These are phyloP conservation scores for Corella eumyota DNA, from an alignment of 23 tunicate species.

Conservation along the genomic window DNA sequence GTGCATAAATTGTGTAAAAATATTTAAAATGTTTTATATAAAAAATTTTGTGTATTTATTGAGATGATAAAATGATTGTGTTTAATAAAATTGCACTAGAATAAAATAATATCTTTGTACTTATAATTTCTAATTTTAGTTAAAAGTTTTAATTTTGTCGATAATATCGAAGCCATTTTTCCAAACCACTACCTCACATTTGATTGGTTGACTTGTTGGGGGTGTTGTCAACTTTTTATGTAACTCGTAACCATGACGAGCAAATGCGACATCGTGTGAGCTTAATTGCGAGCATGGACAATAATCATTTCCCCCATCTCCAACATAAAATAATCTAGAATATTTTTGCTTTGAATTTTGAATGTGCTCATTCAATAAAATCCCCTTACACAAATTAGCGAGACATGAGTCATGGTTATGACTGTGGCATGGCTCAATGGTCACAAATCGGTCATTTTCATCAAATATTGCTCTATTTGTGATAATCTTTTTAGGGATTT, in stretches of 20 bases:
- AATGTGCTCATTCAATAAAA: background rate
- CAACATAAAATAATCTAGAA: background rate
- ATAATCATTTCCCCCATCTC: conserved; percentile 1
- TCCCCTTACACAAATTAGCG: conserved; percentile 4
- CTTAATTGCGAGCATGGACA: background rate
- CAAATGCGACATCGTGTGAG: background rate
- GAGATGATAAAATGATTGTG: too few relatives aligned
- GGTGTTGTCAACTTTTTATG: too few relatives aligned
- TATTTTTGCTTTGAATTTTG: background rate
- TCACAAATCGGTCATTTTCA: background rate
- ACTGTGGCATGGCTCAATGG: conserved; percentile 3
- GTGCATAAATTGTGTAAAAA: too few relatives aligned
- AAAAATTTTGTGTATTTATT: too few relatives aligned
- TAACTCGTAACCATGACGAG: background rate
- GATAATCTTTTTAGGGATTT: background rate
- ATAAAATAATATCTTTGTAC: too few relatives aligned
- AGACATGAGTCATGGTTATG: conserved; percentile 1
- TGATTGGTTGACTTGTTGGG: too few relatives aligned
- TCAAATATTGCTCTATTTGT: background rate
- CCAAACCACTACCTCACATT: too few relatives aligned
- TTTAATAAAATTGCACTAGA: too few relatives aligned
- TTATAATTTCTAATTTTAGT: too few relatives aligned
- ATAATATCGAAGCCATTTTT: too few relatives aligned
- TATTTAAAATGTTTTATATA: too few relatives aligned
- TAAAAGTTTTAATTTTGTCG: too few relatives aligned